Conservation (phyloP, 1,140 invertebrate species). For the Adoxophyes honmai region DNA sequence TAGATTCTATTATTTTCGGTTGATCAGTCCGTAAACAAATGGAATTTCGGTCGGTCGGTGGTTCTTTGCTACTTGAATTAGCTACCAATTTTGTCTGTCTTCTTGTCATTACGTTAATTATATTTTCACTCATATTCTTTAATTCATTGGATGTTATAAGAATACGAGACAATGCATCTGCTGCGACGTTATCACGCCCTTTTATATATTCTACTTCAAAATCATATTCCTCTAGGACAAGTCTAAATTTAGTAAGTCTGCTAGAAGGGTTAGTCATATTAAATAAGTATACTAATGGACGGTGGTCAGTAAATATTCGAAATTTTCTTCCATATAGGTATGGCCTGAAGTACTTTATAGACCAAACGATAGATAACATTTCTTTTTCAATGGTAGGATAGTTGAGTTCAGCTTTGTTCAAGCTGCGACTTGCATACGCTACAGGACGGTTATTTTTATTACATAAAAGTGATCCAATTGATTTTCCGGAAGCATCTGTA, state of each 20-base stretch:
- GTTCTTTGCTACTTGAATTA: too few species aligned
- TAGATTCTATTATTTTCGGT: too few species aligned
- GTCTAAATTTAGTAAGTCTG: background rate
- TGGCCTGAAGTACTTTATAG: background rate
- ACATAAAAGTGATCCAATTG: conserved; percentile 26
- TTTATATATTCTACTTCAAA: background rate
- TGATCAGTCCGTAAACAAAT: too few species aligned
- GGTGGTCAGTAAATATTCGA: background rate
- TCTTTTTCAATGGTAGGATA: background rate
- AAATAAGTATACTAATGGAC: background rate
- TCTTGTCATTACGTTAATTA: background rate
- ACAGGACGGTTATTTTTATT: conserved; percentile 26
- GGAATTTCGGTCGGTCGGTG: too few species aligned
- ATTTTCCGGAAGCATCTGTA: conserved; percentile 24
- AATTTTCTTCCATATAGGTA: background rate
- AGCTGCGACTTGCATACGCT: conserved; percentile 15
- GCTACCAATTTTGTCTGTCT: too few species aligned
- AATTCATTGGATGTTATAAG: background rate
- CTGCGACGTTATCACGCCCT: background rate
- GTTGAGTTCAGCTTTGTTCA: background rate
- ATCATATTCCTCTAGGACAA: background rate
- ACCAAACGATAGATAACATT: background rate
- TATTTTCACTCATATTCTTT: background rate
- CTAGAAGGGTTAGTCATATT: background rate
- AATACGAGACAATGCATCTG: background rate